Conservation (phyloP, 2,113 vertebrate genomes). For the Misgurnus anguillicaudatus region DNA sequence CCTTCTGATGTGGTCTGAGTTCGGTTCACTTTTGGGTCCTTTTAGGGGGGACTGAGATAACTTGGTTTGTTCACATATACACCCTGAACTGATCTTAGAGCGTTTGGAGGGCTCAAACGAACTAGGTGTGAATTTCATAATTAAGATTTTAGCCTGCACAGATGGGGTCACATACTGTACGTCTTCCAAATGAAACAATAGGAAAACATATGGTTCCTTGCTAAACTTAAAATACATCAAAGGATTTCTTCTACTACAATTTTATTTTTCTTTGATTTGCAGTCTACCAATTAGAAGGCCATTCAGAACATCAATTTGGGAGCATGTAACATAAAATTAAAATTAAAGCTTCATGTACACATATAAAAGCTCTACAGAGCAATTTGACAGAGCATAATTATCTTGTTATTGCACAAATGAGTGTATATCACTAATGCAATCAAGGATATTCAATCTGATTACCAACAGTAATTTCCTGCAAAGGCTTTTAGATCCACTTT, state of each 20-base stretch:
- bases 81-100: too few species aligned
- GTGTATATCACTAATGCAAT: constrained; percentile 38
- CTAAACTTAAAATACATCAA: not conserved
- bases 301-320: constrained; percentile 29
- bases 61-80: too few species aligned
- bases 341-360: constrained; percentile 34
- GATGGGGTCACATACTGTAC: too few species aligned
- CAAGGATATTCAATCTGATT: constrained; percentile 31
- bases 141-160: too few species aligned
- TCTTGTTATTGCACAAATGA: constrained; percentile 39
- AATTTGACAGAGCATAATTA: constrained; percentile 35
- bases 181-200: constrained; percentile 2
- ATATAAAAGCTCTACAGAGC: constrained; percentile 7
- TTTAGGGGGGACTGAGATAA: too few species aligned
- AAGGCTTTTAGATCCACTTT: constrained; percentile 32
- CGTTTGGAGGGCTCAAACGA: too few species aligned
- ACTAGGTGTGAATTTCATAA: too few species aligned
- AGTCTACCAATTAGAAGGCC: constrained; percentile 27
- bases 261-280: constrained; percentile 10
- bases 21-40: too few species aligned
- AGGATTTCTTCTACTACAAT: not conserved
- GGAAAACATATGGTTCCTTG: not conserved
- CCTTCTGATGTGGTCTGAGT: too few species aligned
- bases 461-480: constrained; percentile 36
- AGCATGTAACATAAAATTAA: constrained; percentile 19